These are phyloP conservation scores for Muraenolepis orangiensis DNA, from an alignment of 2,797 vertebrate genomes.

Conservation along the genomic window DNA sequence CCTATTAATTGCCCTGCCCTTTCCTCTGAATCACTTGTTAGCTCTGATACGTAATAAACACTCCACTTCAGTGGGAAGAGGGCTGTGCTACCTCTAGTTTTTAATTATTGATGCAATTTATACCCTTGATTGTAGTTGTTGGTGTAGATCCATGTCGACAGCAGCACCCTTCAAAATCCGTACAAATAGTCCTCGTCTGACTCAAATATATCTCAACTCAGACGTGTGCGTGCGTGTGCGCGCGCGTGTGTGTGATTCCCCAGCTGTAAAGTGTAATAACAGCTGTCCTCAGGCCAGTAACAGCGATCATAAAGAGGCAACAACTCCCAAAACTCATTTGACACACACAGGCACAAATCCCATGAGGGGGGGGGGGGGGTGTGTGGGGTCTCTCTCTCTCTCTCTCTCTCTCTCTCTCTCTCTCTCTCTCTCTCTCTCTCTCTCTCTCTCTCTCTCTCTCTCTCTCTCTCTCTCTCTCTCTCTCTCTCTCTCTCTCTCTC, in stretches of 20 bases:
- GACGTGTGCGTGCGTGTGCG: slow-evolving; percentile 10
- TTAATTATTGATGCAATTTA: slow-evolving; percentile 7
- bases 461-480: slow-evolving; percentile 9
- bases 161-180: not conserved
- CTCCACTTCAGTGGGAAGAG: not conserved
- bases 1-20: slow-evolving; percentile 37
- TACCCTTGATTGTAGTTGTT: slow-evolving; percentile 18
- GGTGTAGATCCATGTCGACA: not conserved
- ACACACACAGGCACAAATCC: slow-evolving; percentile 38
- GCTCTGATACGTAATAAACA: slow-evolving; percentile 31
- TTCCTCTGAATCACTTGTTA: slow-evolving; percentile 46
- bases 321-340: slow-evolving; percentile 73
- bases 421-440: slow-evolving; percentile 25
- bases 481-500: slow-evolving; percentile 28
- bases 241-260: slow-evolving; percentile 52
- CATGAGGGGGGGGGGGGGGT: slow-evolving; percentile 27
- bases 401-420: slow-evolving; percentile 9
- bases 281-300: slow-evolving; percentile 70
- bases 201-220: slow-evolving; percentile 23
- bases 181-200: not conserved
- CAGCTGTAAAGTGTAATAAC: slow-evolving; percentile 69
- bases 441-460: not conserved
- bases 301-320: slow-evolving; percentile 69
- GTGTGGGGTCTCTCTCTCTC: slow-evolving; percentile 17
- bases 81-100: not conserved